Evolutionary conservation across 2,113 vertebrate genomes (phyloP).

Genomic region (Nothobranchius furzeri): DNA sequence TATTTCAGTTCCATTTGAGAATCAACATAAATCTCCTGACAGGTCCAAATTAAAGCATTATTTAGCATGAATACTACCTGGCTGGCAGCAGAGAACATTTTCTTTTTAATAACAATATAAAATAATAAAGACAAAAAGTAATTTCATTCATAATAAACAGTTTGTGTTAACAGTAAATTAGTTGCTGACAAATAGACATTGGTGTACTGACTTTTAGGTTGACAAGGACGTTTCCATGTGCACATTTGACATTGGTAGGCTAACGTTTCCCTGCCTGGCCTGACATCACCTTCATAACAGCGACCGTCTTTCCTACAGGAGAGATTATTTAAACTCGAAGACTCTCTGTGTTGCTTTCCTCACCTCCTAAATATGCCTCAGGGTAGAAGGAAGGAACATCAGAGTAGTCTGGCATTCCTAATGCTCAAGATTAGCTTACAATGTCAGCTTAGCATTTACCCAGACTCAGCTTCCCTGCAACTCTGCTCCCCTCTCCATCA

Average conservation of each 20-base stretch:
- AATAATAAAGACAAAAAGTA: too few relatives aligned
- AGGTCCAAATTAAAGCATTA: too few relatives aligned
- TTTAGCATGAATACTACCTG: too few relatives aligned
- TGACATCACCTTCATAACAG: slow-evolving; percentile 23
- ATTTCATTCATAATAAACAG: too few relatives aligned
- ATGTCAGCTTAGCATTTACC: slow-evolving; percentile 62
- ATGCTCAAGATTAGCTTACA: slow-evolving; percentile 60
- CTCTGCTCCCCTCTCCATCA: slow-evolving; percentile 37
- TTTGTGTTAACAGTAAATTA: too few relatives aligned
- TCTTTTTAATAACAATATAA: too few relatives aligned
- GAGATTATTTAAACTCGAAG: slow-evolving; percentile 40
- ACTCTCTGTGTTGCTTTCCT: slow-evolving; percentile 46
- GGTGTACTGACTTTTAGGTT: too few relatives aligned
- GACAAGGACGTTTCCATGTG: too few relatives aligned
- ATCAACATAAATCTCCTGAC: too few relatives aligned
- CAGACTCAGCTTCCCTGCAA: slow-evolving; percentile 42
- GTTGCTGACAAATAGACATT: too few relatives aligned
- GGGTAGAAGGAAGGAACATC: slow-evolving; percentile 29
- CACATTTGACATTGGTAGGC: not conserved
- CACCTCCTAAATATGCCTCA: slow-evolving; percentile 47
- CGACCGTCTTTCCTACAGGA: slow-evolving; percentile 40
- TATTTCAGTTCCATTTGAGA: too few relatives aligned
- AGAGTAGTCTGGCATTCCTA: slow-evolving; percentile 43
- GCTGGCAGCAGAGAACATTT: too few relatives aligned
- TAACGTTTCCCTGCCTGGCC: slow-evolving; percentile 17